Percentiles rank a stretch among this genome's conserved stretches.
Conservation (phyloP, 1,140 invertebrate genomes). For the Drosophila azteca region DNA sequence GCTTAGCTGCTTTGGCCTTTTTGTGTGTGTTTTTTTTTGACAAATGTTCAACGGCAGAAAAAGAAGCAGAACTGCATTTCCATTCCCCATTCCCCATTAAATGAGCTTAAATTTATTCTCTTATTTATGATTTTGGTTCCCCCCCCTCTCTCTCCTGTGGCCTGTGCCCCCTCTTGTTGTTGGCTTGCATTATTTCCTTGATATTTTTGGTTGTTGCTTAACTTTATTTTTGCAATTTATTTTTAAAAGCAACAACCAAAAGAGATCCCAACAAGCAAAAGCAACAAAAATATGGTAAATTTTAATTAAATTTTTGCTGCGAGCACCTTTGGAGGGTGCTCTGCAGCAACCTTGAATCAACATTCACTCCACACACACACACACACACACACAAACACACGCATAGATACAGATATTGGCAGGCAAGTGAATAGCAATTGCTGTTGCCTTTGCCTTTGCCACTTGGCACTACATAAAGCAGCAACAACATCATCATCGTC, state of each 20-base stretch:
- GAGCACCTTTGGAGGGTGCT: slow-evolving; percentile 53
- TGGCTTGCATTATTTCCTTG: slow-evolving; percentile 44
- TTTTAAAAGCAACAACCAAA: slow-evolving; percentile 47
- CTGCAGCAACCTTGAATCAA: slow-evolving; percentile 71
- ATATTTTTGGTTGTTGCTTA: slow-evolving; percentile 44
- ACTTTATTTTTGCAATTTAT: slow-evolving; percentile 67
- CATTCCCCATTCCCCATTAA: slow-evolving; percentile 35
- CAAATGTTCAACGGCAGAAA: slow-evolving; percentile 48
- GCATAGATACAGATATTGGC: slow-evolving; percentile 32
- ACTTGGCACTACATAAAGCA: slow-evolving; percentile 31
- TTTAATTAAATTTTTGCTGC: slow-evolving; percentile 74
- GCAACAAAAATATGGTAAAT: slow-evolving; percentile 69
- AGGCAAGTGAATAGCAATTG: slow-evolving; percentile 46
- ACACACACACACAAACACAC: slow-evolving; percentile 21
- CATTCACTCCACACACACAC: slow-evolving; percentile 60
- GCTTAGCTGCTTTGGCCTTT: slow-evolving; percentile 48
- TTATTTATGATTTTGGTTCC: slow-evolving; percentile 54
- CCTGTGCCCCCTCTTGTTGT: neutral
- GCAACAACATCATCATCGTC: slow-evolving; percentile 31
- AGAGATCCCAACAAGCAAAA: slow-evolving; percentile 21
- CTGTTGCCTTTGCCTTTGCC: slow-evolving; percentile 60
- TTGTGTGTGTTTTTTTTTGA: slow-evolving; percentile 60
- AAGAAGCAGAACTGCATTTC: slow-evolving; percentile 26
- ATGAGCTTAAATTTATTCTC: slow-evolving; percentile 65
- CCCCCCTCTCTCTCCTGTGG: no score